Conservation (phyloP, 2,797 vertebrate species). For the Channallabes apus region DNA sequence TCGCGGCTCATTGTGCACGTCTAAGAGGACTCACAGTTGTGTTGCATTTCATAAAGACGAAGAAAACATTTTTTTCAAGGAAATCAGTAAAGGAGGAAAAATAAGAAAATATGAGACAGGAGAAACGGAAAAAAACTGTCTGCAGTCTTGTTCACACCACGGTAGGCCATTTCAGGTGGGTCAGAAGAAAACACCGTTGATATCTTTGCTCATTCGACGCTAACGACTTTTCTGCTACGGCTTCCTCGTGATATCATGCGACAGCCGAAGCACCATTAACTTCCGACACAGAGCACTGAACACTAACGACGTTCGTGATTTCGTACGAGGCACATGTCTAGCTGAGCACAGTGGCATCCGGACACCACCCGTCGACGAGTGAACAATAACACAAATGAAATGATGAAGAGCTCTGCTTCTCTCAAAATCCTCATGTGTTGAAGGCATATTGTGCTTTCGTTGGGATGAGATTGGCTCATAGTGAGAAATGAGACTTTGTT, state of each 20-base stretch:
- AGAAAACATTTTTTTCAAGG: background rate
- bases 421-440: slow-evolving; percentile 44
- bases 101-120: background rate
- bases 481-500: background rate
- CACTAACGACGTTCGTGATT: slow-evolving; percentile 64
- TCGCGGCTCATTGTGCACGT: slow-evolving; percentile 47
- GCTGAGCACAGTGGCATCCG: slow-evolving; percentile 43
- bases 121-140: slow-evolving; percentile 11
- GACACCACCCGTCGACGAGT: slow-evolving; percentile 57
- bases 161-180: slow-evolving; percentile 48
- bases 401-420: slow-evolving; percentile 56
- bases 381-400: slow-evolving; percentile 53
- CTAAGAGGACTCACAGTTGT: slow-evolving; percentile 40
- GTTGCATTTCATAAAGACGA: background rate
- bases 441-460: slow-evolving; percentile 31
- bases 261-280: slow-evolving; percentile 58
- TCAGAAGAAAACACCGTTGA: slow-evolving; percentile 15
- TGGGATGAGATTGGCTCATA: background rate
- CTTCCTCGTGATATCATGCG: slow-evolving; percentile 45
- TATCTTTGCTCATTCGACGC: slow-evolving; percentile 28
- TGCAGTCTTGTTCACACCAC: slow-evolving; percentile 29
- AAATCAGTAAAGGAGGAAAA: slow-evolving; percentile 6
- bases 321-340: slow-evolving; percentile 40
- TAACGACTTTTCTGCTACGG: slow-evolving; percentile 36
- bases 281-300: slow-evolving; percentile 56